A percentile compares a stretch with the other conserved stretches of the same genome.
Evolutionary conservation across 2,113 vertebrate species (phyloP).

Genomic region (Heteronetta atricapilla): DNA sequence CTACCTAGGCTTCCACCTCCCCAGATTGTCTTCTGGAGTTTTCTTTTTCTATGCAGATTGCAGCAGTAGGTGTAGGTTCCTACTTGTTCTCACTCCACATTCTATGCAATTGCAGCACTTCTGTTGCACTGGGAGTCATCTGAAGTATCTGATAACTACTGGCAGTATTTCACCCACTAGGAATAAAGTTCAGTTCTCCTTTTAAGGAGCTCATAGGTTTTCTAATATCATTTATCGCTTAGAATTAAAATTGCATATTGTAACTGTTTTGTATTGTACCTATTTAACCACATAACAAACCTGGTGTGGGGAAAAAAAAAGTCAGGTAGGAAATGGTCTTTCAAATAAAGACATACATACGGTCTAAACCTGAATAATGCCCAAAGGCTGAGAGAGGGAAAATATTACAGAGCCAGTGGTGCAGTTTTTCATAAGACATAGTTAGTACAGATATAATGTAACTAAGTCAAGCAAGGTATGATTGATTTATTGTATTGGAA

Average conservation of each 20-base stretch:
- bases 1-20: background rate
- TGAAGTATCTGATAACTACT: background rate
- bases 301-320: too few species aligned
- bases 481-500: slow-evolving; percentile 72
- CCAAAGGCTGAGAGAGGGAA: background rate
- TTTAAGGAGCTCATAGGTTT: background rate
- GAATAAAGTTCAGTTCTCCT: background rate
- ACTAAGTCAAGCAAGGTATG: slow-evolving; percentile 44
- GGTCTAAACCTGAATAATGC: background rate
- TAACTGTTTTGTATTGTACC: background rate
- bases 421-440: slow-evolving; percentile 31
- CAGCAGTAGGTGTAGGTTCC: background rate
- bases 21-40: background rate
- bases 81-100: background rate
- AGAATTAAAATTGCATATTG: background rate
- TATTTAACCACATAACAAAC: background rate
- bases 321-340: background rate
- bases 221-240: background rate
- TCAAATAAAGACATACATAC: background rate
- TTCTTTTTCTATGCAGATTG: background rate
- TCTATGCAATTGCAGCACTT: background rate
- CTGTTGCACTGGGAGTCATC: background rate
- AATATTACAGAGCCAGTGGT: background rate
- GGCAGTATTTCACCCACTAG: background rate
- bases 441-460: slow-evolving; percentile 45